These are phyloP conservation scores for Poeciliopsis paucimaculata DNA, from an alignment of 2,797 vertebrate genomes.

Conservation along the genomic window DNA sequence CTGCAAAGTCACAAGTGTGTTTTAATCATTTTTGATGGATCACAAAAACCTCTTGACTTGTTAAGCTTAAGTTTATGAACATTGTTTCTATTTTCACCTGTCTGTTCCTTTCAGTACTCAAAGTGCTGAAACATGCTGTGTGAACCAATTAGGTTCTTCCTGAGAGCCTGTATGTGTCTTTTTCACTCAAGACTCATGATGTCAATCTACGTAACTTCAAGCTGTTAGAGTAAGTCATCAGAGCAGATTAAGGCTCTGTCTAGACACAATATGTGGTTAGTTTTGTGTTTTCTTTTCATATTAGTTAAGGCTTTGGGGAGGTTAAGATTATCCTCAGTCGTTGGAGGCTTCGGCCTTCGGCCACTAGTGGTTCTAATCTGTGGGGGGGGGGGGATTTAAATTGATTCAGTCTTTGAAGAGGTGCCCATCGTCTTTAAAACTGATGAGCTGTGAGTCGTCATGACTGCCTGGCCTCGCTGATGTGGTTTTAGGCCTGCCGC, in stretches of 20 bases:
- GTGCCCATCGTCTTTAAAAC: constrained; percentile 66
- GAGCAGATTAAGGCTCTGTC: constrained; percentile 67
- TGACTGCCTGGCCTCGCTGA: constrained; percentile 63
- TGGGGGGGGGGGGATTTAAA: constrained; percentile 69
- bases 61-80: not conserved
- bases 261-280: constrained; percentile 74
- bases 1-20: not conserved
- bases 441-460: constrained; percentile 76
- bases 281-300: constrained; percentile 74
- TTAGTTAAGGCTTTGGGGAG: constrained; percentile 71
- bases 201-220: constrained; percentile 58
- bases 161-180: constrained; percentile 22
- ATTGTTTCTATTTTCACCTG: constrained; percentile 10
- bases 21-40: not conserved
- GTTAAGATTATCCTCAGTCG: constrained; percentile 71
- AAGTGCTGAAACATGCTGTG: not conserved
- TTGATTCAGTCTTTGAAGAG: constrained; percentile 76
- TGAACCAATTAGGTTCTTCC: not conserved
- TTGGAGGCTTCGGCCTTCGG: constrained; percentile 51
- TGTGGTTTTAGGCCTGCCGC: constrained; percentile 70
- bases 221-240: constrained; percentile 68
- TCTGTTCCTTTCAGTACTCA: constrained; percentile 1
- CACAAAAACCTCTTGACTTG: not conserved
- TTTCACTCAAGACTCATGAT: constrained; percentile 40
- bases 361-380: constrained; percentile 72